Conservation (phyloP, 2,888 invertebrate genomes). For the Tridacna crocea region DNA sequence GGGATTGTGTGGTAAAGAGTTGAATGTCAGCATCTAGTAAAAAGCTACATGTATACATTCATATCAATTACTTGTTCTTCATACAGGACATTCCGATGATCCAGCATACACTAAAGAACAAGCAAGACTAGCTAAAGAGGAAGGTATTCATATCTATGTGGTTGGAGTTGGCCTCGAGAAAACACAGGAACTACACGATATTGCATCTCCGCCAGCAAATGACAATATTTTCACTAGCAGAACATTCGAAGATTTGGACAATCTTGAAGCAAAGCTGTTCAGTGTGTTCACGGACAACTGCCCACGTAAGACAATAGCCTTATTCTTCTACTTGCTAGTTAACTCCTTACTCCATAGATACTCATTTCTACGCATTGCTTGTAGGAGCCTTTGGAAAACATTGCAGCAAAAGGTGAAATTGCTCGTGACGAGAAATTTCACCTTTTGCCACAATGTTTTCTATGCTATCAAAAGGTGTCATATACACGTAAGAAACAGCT, state of each 20-base stretch:
- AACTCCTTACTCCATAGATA: too few species aligned
- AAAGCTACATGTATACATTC: too few species aligned
- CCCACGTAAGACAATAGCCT: constrained; percentile 36
- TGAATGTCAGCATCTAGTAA: too few species aligned
- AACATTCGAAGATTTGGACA: constrained; percentile 30
- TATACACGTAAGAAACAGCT: too few species aligned
- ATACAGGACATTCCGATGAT: constrained; percentile 24
- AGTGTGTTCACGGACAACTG: constrained; percentile 34
- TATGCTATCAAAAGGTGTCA: too few species aligned
- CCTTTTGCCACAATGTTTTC: too few species aligned
- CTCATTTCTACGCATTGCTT: too few species aligned
- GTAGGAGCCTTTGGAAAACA: too few species aligned
- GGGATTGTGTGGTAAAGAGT: too few species aligned
- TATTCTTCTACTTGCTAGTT: too few species aligned
- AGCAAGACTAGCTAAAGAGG: constrained; percentile 30
- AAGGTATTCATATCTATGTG: constrained; percentile 42
- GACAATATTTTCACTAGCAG: constrained; percentile 41
- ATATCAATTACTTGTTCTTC: background rate
- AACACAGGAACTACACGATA: constrained; percentile 41
- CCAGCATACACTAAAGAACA: constrained; percentile 31
- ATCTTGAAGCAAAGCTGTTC: constrained; percentile 24
- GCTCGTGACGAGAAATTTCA: too few species aligned
- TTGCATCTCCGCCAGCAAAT: constrained; percentile 41
- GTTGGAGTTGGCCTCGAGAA: constrained; percentile 36
- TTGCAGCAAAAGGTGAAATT: too few species aligned